Conservation (phyloP, 2,888 invertebrate species). For the Polydrusus tereticollis region DNA sequence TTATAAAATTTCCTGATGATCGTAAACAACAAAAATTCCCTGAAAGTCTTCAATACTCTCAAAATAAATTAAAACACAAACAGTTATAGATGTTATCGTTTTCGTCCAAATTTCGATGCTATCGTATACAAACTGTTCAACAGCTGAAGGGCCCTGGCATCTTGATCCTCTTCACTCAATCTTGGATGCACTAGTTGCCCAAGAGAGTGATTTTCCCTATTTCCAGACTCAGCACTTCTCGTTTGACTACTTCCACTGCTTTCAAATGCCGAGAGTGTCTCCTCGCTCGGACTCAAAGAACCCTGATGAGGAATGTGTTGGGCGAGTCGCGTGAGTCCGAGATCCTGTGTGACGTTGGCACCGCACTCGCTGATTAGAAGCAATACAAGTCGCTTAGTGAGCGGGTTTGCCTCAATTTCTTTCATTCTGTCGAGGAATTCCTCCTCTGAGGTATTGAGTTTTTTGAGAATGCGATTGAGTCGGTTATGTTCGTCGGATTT, state of each 20-base stretch:
- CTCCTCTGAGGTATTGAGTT: constrained; percentile 80
- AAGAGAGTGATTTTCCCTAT: constrained; percentile 44
- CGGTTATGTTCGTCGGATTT: constrained; percentile 76
- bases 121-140: constrained; percentile 87
- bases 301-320: neutral
- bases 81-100: constrained; percentile 29
- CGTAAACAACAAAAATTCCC: no score
- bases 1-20: no score
- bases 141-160: constrained; percentile 84
- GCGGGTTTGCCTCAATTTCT: constrained; percentile 82
- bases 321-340: constrained; percentile 38
- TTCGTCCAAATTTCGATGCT: constrained; percentile 84
- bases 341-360: constrained; percentile 67
- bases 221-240: neutral
- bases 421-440: constrained; percentile 86
- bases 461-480: constrained; percentile 82
- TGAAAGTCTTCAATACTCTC: no score
- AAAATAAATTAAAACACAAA: constrained; percentile 9
- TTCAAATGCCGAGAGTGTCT: neutral
- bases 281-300: constrained; percentile 14
- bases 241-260: neutral
- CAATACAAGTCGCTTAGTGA: constrained; percentile 80
- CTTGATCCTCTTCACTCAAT: constrained; percentile 70
- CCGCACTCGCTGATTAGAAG: constrained; percentile 83
- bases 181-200: constrained; percentile 55